phyloP scores from a whole-genome alignment of 2,113 vertebrate species.

The Ictalurus furcatus region DNA sequence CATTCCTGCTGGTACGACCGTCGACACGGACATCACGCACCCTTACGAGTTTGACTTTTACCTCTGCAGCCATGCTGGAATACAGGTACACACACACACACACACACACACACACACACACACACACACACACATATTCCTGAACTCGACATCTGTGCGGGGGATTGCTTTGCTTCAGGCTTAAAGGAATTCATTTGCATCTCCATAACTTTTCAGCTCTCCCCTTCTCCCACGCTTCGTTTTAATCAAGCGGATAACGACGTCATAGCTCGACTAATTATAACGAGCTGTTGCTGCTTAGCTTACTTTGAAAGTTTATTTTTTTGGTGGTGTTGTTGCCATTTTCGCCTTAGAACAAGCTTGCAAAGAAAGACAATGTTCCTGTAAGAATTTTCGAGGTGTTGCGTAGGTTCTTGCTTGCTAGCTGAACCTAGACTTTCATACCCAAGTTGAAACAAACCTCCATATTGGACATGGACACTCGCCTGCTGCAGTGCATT shows the following conservation, averaged over 20 bases:
- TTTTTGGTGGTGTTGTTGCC: too few relatives aligned
- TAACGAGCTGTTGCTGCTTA: not conserved
- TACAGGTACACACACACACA: constrained; percentile 82
- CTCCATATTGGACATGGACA: not conserved
- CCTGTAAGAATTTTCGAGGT: not conserved
- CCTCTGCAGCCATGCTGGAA: constrained; percentile 99
- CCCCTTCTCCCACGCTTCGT: not conserved
- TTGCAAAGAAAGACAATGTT: not conserved
- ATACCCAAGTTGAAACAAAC: not conserved
- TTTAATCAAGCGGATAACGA: not conserved
- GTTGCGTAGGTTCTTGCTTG: not conserved
- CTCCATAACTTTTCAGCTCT: not conserved
- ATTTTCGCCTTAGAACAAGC: not conserved
- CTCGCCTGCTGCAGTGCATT: not conserved
- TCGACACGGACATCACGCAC: constrained; percentile 97
- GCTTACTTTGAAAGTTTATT: not conserved
- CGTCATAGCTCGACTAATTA: not conserved
- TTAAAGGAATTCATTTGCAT: not conserved
- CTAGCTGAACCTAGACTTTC: not conserved
- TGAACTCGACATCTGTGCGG: not conserved
- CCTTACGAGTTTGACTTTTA: constrained; percentile 99
- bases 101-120: not conserved
- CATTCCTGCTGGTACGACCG: constrained; percentile 97
- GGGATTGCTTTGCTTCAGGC: not conserved
- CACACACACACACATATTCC: not conserved